Evolutionary conservation across 2,888 invertebrate species (phyloP), one percentile per base, ranked within the genome.

Genomic region (Patella pellucida): DNA sequence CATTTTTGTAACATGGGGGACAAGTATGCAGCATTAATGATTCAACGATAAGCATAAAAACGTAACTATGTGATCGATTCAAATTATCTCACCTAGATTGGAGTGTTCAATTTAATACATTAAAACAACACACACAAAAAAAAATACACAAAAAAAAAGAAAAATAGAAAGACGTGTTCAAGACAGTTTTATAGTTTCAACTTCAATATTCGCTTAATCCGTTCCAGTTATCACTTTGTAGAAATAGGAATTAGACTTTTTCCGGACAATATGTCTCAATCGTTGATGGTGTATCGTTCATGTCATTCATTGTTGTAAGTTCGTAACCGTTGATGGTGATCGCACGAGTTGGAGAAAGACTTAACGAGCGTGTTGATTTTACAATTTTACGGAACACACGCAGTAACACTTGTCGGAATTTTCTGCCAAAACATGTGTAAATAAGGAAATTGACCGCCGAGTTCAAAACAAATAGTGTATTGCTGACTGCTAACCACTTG

Each of bases 401-500:
- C 51, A 87, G 74, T 51, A 88, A 80, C 16, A 85, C 83, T 72
- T 85, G 84, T 72, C 89, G 77, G 78, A 89, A 89, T 67, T 85
- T 84, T 31, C 85, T 78, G 4, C 89, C 89, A 62, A 89, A 88
- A 5, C 87, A 86, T 16, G 88, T 88, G 80, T 89, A 89, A 54
- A 89, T 87, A 41, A 89, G 83, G 79, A 89, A 89, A 76, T 89
- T 89, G 12, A 89, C 86, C 16, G 88, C 87, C 1, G 89, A 88
- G 79, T 89, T 89, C 19, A 88, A 78, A 50, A 88, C 85, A 78
- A 89, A 86, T 4, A 89, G 74, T 23, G 85, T 82, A 72, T 89
- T 89, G 76, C 87, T 86, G 19, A 88, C 83, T 67, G 87, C 89
- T 19, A 88, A 77, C 83, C 86, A 88, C 76, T 86, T 84, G 19